Base-by-base conservation (phyloP, 2,888 invertebrate genomes). In the Agrotis clavis region DNA sequence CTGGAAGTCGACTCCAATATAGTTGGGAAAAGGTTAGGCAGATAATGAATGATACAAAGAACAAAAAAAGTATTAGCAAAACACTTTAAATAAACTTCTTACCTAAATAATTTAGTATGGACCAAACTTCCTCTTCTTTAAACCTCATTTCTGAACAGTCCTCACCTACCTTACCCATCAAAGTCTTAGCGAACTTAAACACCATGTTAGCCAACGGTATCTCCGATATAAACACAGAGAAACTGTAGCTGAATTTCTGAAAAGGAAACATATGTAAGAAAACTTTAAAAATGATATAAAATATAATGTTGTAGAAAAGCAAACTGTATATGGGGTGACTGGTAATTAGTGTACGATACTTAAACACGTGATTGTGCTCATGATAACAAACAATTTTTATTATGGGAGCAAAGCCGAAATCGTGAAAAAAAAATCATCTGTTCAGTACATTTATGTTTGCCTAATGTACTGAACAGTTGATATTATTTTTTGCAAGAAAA, bases 161-260 rank as follows among this genome's bases (percentile, higher is more conserved):
- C 72, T 89, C 76, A 73, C 89, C 79, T 71, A 85, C 79, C 73
- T 78, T 84, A 50, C 88, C 77, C 85, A 94, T 85, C 53, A 96
- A 83, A 2, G 86, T 79, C 73, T 91, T 92, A 4, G 95, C 92
- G 77, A 94, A 95, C 18, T 93, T 93, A 83, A 97, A 96, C 74
- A 97, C 92, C 92, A 96, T 96, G 82, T 96, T 96, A 25, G 95
- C 92, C 51, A 96, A 86, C 0, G 97, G 97, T 67, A 97, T 97
- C 91, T 97, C 97, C 5, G 97, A 97, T 61, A 96, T 92, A 88
- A 97, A 97, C 61, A 97, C 96, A 2, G 97, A 97, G 3, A 97
- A 89, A 6, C 96, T 95, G 86, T 97, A 97, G 80, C 93, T 96
- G 84, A 97, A 97, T 47, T 97, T 94, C 94, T 97, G 92, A 41